These are phyloP conservation scores for Oeneis ivallda DNA, from an alignment of 2,888 invertebrate species.

Conservation along the genomic window DNA sequence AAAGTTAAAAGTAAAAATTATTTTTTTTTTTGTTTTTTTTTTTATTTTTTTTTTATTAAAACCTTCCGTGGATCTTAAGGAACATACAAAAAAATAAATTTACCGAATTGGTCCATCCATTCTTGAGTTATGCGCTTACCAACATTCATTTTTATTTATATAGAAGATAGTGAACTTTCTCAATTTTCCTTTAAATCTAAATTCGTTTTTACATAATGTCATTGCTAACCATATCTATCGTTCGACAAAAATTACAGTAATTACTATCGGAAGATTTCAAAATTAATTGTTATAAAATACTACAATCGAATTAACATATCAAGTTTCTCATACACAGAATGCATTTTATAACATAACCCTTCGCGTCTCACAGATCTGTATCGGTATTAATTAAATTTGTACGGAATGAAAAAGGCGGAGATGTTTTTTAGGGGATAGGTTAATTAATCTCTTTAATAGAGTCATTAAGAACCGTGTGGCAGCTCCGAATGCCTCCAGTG, in stretches of 20 bases:
- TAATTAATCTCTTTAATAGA: conserved; percentile 80
- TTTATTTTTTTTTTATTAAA: too few relatives aligned
- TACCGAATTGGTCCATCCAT: too few relatives aligned
- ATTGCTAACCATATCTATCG: background rate
- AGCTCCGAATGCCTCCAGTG: conserved; percentile 55
- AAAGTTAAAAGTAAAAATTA: too few relatives aligned
- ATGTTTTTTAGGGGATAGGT: conserved; percentile 68
- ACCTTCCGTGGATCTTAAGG: too few relatives aligned
- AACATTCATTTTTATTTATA: too few relatives aligned
- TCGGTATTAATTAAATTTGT: conserved; percentile 79
- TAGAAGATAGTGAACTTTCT: too few relatives aligned
- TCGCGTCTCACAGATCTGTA: conserved; percentile 54
- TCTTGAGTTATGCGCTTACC: too few relatives aligned
- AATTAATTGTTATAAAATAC: conserved; percentile 15
- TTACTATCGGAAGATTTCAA: background rate
- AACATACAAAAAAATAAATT: too few relatives aligned
- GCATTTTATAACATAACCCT: conserved; percentile 38
- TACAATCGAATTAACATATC: conserved; percentile 41
- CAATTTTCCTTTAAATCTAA: too few relatives aligned
- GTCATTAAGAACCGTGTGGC: conserved; percentile 74
- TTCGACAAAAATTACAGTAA: background rate
- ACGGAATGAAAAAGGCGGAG: conserved; percentile 61
- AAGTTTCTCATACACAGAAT: conserved; percentile 43
- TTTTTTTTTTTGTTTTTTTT: too few relatives aligned
- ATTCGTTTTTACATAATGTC: background rate